phyloP scores from a whole-genome alignment of 2,797 vertebrate species.

The Astyanax mexicanus region DNA sequence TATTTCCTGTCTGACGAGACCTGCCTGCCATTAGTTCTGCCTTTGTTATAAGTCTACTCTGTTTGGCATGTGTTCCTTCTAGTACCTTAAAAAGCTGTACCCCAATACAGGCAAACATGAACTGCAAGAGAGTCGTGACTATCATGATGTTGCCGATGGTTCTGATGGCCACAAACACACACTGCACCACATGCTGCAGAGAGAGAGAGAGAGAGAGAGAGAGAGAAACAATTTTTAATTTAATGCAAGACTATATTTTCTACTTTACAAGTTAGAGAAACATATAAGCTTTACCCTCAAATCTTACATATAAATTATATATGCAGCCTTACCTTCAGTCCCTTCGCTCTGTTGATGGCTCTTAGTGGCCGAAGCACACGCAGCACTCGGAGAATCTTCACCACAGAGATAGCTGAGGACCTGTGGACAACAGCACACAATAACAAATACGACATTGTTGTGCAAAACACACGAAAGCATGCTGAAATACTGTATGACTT shows the following conservation, averaged over 20 bases:
- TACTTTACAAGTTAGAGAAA: too few relatives aligned
- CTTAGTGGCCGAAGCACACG: conserved; percentile 94
- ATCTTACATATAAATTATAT: too few relatives aligned
- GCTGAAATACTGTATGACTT: too few relatives aligned
- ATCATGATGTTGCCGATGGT: conserved; percentile 99
- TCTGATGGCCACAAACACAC: conserved; percentile 97
- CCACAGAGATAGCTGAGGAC: conserved; percentile 97
- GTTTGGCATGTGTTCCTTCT: neutral
- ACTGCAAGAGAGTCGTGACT: conserved; percentile 97
- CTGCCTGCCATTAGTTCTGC: too few relatives aligned
- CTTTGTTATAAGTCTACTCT: neutral
- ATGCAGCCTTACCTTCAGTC: conserved; percentile 89
- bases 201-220: too few relatives aligned
- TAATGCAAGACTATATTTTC: too few relatives aligned
- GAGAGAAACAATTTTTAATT: too few relatives aligned
- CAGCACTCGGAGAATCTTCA: conserved; percentile 96
- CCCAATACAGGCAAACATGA: conserved; percentile 99
- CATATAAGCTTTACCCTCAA: too few relatives aligned
- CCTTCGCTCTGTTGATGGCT: conserved; percentile 99
- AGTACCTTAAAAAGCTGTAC: conserved; percentile 98
- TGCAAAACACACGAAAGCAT: neutral
- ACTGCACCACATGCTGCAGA: conserved; percentile 95
- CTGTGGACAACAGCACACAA: conserved; percentile 68
- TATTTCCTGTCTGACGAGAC: too few relatives aligned
- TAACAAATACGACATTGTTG: neutral